These are phyloP conservation scores for Nomada fabriciana DNA, from an alignment of 2,888 invertebrate species.

Conservation along the genomic window DNA sequence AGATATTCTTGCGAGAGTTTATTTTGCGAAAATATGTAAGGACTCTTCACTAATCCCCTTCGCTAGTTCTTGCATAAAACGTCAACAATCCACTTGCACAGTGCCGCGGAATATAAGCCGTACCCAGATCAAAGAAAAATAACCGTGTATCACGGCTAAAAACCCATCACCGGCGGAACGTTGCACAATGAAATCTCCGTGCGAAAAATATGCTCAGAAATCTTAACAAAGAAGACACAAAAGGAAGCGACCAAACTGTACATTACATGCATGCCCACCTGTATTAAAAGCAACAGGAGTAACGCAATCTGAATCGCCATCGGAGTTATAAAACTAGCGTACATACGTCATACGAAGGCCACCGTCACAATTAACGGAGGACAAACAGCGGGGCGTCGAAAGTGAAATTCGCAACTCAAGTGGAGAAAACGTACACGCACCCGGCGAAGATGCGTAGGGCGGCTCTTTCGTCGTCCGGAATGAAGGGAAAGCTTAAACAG, in stretches of 20 bases:
- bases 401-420: conserved; percentile 9
- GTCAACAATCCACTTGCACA: no score
- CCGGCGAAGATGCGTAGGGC: neutral
- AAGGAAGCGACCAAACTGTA: neutral
- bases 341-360: neutral
- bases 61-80: no score
- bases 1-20: neutral
- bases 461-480: conserved; percentile 24
- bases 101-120: no score
- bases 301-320: neutral
- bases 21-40: no score
- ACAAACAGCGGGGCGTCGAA: neutral
- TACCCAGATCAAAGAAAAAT: no score
- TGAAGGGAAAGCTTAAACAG: conserved; percentile 70
- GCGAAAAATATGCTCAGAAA: no score
- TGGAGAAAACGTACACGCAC: neutral
- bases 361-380: neutral
- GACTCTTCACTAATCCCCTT: no score
- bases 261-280: neutral
- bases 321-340: neutral
- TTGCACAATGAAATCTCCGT: no score
- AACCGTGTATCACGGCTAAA: no score
- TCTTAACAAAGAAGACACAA: neutral
- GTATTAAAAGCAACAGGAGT: neutral
- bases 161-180: no score